phyloP scores from a whole-genome alignment of 2,113 vertebrate genomes.

The Megaptera novaeangliae region DNA sequence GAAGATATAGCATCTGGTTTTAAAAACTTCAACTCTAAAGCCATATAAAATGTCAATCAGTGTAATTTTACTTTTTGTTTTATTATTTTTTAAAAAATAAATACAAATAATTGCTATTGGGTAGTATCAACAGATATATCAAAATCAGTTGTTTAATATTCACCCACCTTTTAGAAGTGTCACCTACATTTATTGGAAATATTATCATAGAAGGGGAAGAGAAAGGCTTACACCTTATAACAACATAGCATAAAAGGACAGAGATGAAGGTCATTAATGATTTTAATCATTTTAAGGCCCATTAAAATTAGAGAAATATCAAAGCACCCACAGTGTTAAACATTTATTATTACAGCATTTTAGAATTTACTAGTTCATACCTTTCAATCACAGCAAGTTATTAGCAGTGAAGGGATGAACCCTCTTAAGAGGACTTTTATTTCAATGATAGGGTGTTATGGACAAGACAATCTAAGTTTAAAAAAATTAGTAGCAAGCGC shows the following conservation, averaged over 20 bases:
- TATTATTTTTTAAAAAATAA: slow-evolving; percentile 2
- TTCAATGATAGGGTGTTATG: slow-evolving; percentile 74
- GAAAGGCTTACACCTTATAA: slow-evolving; percentile 58
- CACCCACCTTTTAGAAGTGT: slow-evolving; percentile 70
- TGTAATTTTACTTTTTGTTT: not conserved
- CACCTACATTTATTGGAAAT: slow-evolving; percentile 63
- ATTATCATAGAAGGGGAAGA: slow-evolving; percentile 55
- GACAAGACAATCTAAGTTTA: slow-evolving; percentile 70
- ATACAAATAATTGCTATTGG: not conserved
- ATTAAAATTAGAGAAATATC: slow-evolving; percentile 66
- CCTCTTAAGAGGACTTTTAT: slow-evolving; percentile 69
- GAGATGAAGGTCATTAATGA: slow-evolving; percentile 71
- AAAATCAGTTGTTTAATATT: slow-evolving; percentile 48
- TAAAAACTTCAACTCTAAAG: not conserved
- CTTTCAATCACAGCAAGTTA: slow-evolving; percentile 79
- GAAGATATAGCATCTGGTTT: not conserved
- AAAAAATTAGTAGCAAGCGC: slow-evolving; percentile 79
- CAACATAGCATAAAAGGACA: slow-evolving; percentile 71
- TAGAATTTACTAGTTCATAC: slow-evolving; percentile 76
- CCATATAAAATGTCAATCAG: not conserved
- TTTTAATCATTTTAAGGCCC: slow-evolving; percentile 79
- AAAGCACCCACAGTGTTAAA: slow-evolving; percentile 66
- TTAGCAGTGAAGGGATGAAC: slow-evolving; percentile 81
- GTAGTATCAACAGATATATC: not conserved
- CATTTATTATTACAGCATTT: slow-evolving; percentile 64